Evolutionary conservation across 1,140 invertebrate genomes (phyloP).

Genomic region (Coenobita brevimanus): DNA sequence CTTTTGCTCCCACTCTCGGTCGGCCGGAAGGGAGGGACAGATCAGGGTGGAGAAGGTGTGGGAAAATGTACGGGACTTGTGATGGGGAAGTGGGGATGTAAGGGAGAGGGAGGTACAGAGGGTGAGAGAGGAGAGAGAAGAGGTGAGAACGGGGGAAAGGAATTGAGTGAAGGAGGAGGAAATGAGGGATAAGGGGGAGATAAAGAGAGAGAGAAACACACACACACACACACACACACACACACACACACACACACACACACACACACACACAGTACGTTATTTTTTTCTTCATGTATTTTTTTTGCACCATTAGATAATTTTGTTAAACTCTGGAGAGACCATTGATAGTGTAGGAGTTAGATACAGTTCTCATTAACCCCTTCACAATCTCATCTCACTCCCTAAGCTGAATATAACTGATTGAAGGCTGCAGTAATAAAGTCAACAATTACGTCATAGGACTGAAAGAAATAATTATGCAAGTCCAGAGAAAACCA

Average conservation of each 20-base stretch:
- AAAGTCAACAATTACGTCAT: too few species aligned
- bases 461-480: too few species aligned
- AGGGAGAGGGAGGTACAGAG: not conserved
- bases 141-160: not conserved
- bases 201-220: constrained; percentile 5
- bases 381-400: too few species aligned
- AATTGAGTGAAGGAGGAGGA: not conserved
- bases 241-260: not conserved
- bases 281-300: too few species aligned
- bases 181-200: not conserved
- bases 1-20: not conserved
- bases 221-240: constrained; percentile 15
- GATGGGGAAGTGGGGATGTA: not conserved
- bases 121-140: not conserved
- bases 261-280: constrained; percentile 33
- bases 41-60: not conserved
- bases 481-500: too few species aligned
- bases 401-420: too few species aligned
- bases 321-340: too few species aligned
- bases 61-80: not conserved
- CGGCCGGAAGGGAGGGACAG: constrained; percentile 1
- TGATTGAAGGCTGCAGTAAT: too few species aligned
- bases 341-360: too few species aligned
- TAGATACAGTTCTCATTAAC: too few species aligned
- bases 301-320: too few species aligned